Conservation (phyloP, 2,797 vertebrate genomes). For the Oryzias dopingdopingensis region DNA sequence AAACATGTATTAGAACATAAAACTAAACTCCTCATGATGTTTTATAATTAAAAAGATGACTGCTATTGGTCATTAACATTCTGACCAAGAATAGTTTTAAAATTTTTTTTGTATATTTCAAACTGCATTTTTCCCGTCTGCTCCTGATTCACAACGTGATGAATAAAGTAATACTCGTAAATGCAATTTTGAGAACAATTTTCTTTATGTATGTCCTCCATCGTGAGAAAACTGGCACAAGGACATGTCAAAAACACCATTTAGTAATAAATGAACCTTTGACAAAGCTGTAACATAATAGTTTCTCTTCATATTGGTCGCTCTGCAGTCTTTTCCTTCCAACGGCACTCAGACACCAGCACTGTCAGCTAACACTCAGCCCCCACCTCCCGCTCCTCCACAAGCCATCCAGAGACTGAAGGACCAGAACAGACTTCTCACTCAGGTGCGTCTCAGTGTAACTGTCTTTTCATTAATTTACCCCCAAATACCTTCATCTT, state of each 20-base stretch:
- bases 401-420: slow-evolving; percentile 91
- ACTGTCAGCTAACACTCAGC: slow-evolving; percentile 46
- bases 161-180: too few species aligned
- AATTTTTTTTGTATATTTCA: too few species aligned
- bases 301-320: slow-evolving; percentile 12
- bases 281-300: background rate
- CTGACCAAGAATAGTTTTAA: too few species aligned
- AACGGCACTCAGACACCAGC: slow-evolving; percentile 38
- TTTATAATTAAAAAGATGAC: too few species aligned
- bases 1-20: too few species aligned
- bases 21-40: too few species aligned
- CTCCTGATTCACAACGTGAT: too few species aligned
- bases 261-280: background rate
- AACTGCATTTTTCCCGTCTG: too few species aligned
- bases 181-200: too few species aligned
- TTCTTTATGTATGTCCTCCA: too few species aligned
- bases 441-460: slow-evolving; percentile 78
- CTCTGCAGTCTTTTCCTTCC: slow-evolving; percentile 66
- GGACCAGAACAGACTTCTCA: slow-evolving; percentile 94
- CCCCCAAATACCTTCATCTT: background rate
- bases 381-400: slow-evolving; percentile 71
- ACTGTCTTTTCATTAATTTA: background rate
- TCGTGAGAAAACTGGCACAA: too few species aligned
- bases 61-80: too few species aligned
- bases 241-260: slow-evolving; percentile 1